A percentile compares a stretch with the other conserved stretches of the same genome.
These are phyloP conservation scores for Hippocampus barbouri DNA, from an alignment of 2,113 vertebrate genomes.

Conservation along the genomic window DNA sequence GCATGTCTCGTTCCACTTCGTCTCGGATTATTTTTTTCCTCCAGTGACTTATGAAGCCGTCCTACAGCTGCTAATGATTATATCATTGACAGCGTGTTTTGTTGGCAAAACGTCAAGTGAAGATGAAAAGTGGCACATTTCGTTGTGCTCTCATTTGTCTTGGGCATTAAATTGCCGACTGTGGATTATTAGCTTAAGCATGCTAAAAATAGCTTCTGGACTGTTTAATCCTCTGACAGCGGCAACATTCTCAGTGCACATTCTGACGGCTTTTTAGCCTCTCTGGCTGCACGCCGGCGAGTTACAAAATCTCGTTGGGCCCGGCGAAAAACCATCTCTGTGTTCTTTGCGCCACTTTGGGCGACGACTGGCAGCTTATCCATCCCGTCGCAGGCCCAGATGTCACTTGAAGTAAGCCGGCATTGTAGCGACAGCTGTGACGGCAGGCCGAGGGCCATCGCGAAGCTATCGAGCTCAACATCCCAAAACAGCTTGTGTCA, in stretches of 20 bases:
- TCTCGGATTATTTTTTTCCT: no score
- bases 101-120: not conserved
- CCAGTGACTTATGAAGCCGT: not conserved
- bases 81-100: not conserved
- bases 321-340: constrained; percentile 31
- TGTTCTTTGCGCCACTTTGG: not conserved
- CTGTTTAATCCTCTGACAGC: constrained; percentile 70
- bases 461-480: constrained; percentile 42
- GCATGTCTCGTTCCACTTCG: not conserved
- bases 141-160: constrained; percentile 47
- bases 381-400: constrained; percentile 39
- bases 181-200: constrained; percentile 73
- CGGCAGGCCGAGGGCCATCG: constrained; percentile 50
- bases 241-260: constrained; percentile 59
- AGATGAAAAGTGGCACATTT: constrained; percentile 1
- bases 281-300: constrained; percentile 44
- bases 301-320: constrained; percentile 38
- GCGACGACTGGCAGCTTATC: not conserved
- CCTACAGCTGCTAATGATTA: not conserved
- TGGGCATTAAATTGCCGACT: constrained; percentile 56
- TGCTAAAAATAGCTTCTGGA: constrained; percentile 73
- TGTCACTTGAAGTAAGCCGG: constrained; percentile 59
- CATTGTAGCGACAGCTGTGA: constrained; percentile 65
- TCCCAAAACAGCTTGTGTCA: constrained; percentile 50
- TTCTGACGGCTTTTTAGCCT: constrained; percentile 66